Conservation (phyloP, 1,140 invertebrate genomes). For the Rhopalosiphum padi region DNA sequence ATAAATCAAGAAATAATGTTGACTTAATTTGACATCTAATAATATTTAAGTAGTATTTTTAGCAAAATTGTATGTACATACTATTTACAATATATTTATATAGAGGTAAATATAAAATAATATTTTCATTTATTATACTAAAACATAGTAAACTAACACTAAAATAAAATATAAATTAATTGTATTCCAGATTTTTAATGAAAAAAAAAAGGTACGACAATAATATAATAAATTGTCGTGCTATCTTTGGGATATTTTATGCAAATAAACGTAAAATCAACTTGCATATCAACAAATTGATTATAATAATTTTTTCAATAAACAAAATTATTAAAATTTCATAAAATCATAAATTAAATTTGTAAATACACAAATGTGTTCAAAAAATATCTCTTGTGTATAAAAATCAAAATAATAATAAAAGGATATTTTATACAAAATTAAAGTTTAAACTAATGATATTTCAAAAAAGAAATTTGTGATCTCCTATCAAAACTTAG, state of each 20-base stretch:
- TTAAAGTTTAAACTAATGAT: background rate
- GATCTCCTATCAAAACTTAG: background rate
- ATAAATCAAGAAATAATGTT: background rate
- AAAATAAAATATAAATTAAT: background rate
- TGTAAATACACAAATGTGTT: too few relatives aligned
- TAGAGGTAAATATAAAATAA: background rate
- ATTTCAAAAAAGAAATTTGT: background rate
- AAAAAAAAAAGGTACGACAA: background rate
- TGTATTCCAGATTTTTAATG: background rate
- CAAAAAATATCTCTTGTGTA: background rate
- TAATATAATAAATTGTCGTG: background rate
- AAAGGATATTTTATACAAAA: background rate
- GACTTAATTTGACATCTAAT: background rate
- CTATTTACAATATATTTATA: too few relatives aligned
- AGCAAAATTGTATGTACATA: background rate
- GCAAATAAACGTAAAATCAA: conserved; percentile 13
- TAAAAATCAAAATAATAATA: background rate
- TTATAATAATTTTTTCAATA: conserved; percentile 28
- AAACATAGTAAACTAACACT: background rate
- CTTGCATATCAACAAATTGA: background rate
- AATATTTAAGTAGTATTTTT: background rate
- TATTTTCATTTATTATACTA: background rate
- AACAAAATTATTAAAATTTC: background rate
- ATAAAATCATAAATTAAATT: background rate
- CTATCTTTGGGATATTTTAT: background rate